Evolutionary conservation across 2,888 invertebrate species (phyloP).

Genomic region (Oxycera nigricornis): DNA sequence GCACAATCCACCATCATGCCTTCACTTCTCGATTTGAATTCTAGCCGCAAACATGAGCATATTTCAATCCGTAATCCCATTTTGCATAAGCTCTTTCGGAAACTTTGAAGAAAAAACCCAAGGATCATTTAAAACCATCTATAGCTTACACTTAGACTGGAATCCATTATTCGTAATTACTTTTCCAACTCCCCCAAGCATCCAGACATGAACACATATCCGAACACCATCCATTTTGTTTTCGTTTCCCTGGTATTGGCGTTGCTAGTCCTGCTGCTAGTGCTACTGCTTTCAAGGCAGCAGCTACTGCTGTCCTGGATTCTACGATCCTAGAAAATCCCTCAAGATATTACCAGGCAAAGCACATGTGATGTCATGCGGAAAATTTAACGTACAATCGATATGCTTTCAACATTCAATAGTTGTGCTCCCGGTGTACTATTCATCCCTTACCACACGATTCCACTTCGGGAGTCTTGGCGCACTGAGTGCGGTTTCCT

Average conservation of each 20-base stretch:
- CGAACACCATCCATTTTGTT: not conserved
- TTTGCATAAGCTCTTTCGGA: slow-evolving; percentile 20
- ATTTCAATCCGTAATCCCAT: slow-evolving; percentile 27
- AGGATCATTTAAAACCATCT: slow-evolving; percentile 22
- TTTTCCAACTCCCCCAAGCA: slow-evolving; percentile 17
- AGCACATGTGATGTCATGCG: slow-evolving; percentile 45
- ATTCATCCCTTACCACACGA: slow-evolving; percentile 15
- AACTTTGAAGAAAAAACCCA: not conserved
- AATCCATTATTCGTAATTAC: slow-evolving; percentile 38
- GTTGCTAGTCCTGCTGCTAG: not conserved
- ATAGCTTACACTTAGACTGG: slow-evolving; percentile 34
- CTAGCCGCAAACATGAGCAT: not conserved
- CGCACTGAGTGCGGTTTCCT: not conserved
- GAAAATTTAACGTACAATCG: slow-evolving; percentile 44
- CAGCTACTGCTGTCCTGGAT: not conserved
- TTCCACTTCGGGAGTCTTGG: not conserved
- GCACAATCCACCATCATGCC: no score
- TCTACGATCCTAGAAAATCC: slow-evolving; percentile 19
- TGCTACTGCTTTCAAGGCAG: not conserved
- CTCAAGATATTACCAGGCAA: slow-evolving; percentile 39
- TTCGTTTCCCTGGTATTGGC: not conserved
- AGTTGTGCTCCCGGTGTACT: not conserved
- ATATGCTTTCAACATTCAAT: slow-evolving; percentile 25
- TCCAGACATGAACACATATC: not conserved
- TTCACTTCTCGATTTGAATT: no score